These are phyloP conservation scores for Caranx ignobilis DNA, from an alignment of 2,113 vertebrate species.

Conservation along the genomic window DNA sequence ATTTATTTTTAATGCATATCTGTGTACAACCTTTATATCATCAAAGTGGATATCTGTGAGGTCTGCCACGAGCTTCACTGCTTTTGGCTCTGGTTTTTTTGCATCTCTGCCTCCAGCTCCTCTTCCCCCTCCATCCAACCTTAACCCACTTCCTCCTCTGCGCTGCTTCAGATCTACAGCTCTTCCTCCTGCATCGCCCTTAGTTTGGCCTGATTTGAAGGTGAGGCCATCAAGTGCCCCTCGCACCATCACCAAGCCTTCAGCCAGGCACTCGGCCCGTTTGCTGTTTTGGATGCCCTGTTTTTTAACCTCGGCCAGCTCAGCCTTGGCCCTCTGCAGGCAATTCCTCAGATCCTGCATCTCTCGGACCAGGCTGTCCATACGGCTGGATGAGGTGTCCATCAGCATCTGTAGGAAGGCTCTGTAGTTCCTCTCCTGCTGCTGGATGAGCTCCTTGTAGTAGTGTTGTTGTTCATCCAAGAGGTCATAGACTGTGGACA, in stretches of 20 bases:
- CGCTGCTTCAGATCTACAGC: constrained; percentile 53
- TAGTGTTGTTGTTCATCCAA: constrained; percentile 81
- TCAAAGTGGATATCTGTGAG: constrained; percentile 79
- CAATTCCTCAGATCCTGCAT: constrained; percentile 77
- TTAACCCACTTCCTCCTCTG: constrained; percentile 58
- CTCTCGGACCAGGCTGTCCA: constrained; percentile 78
- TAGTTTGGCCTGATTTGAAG: constrained; percentile 23
- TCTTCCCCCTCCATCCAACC: constrained; percentile 63
- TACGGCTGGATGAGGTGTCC: constrained; percentile 74
- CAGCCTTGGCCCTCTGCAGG: constrained; percentile 66
- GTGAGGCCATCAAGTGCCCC: constrained; percentile 68
- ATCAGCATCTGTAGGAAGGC: constrained; percentile 81
- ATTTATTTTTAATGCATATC: not conserved
- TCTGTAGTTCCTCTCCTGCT: constrained; percentile 80
- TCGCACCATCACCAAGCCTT: constrained; percentile 75
- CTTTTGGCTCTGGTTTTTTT: constrained; percentile 73
- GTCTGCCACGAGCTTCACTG: constrained; percentile 80
- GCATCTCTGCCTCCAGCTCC: constrained; percentile 39
- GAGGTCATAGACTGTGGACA: constrained; percentile 77
- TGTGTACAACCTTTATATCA: constrained; percentile 75
- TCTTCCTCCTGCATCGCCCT: constrained; percentile 28
- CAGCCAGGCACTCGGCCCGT: constrained; percentile 70
- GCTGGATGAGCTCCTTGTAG: constrained; percentile 79
- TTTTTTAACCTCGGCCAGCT: constrained; percentile 73
- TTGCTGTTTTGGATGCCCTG: constrained; percentile 67